These are phyloP conservation scores for Entomobrya multifasciata DNA, from an alignment of 2,888 invertebrate species.

Conservation along the genomic window DNA sequence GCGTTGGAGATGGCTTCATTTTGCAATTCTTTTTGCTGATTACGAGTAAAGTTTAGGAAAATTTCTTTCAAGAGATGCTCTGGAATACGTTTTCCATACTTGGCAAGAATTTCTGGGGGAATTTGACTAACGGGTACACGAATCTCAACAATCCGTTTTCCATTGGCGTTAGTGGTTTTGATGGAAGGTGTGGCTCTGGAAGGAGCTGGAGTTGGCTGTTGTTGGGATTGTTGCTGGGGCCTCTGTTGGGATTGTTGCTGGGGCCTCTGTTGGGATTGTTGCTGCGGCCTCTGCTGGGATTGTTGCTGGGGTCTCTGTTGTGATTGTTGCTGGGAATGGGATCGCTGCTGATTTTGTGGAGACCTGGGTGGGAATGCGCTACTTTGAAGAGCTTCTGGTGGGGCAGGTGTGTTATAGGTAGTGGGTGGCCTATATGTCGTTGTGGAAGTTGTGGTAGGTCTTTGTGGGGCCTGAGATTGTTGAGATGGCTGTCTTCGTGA, in stretches of 20 bases:
- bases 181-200: conserved; percentile 25
- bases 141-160: conserved; percentile 65
- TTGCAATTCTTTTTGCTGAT: conserved; percentile 48
- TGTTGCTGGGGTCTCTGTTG: conserved; percentile 37
- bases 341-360: conserved; percentile 30
- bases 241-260: conserved; percentile 38
- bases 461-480: conserved; percentile 54
- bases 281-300: conserved; percentile 20
- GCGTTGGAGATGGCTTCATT: conserved; percentile 44
- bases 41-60: conserved; percentile 62
- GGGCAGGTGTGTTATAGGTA: conserved; percentile 38
- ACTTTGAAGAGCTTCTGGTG: conserved; percentile 56
- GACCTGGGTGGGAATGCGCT: conserved; percentile 46
- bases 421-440: conserved; percentile 50
- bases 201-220: neutral
- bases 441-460: conserved; percentile 50
- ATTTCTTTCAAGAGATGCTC: conserved; percentile 65
- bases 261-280: conserved; percentile 25
- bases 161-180: conserved; percentile 12
- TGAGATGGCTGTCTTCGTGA: conserved; percentile 55
- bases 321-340: conserved; percentile 8
- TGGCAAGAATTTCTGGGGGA: conserved; percentile 65
- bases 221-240: conserved; percentile 6
- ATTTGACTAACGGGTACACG: conserved; percentile 63
- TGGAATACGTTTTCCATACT: conserved; percentile 67